Evolutionary conservation across 2,888 invertebrate species (phyloP), one percentile per base, ranked within the genome.

Genomic region (Cyaniris semiargus): DNA sequence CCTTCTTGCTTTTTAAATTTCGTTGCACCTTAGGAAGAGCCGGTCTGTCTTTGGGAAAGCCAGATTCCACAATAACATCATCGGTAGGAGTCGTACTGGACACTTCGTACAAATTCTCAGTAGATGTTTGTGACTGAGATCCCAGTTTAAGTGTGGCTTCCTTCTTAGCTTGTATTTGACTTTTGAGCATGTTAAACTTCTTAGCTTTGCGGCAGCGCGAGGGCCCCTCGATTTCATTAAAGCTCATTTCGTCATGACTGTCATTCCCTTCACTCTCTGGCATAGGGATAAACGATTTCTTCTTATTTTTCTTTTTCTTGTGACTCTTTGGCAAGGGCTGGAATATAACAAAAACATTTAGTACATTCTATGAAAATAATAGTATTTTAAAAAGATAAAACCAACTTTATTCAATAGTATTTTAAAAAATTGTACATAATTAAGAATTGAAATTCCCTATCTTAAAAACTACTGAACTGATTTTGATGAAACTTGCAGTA

Each of bases 221-320:
- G 1, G 94, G 94, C 0, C 94, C 94, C 82, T 94, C 94, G 78
- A 93, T 93, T 86, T 94, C 94, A 83, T 92, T 94, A 79, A 92
- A 94, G 80, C 94, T 94, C 94, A 94, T 94, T 80, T 94, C 94
- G 80, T 94, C 94, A 80, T 94, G 94, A 79, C 94, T 94, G 79
- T 94, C 94, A 83, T 94, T 94, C 56, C 94, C 94, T 80, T 94
- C 94, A 83, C 94, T 94, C 81, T 94, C 94, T 31, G 94, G 88
- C 93, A 94, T 93, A 70, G 93, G 90, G 77, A 92, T 88, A 78
- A 93, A 93, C 48, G 91, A 86, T 80, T 93, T 92, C 86, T 94
- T 94, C 83, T 94, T 94, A 80, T 93, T 94, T 83, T 94, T 94
- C 86, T 93, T 93, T 81, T 94, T 94, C 83, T 94, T 94, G 78